Evolutionary conservation across 2,113 vertebrate genomes (phyloP).

Genomic region (Paralichthys olivaceus): DNA sequence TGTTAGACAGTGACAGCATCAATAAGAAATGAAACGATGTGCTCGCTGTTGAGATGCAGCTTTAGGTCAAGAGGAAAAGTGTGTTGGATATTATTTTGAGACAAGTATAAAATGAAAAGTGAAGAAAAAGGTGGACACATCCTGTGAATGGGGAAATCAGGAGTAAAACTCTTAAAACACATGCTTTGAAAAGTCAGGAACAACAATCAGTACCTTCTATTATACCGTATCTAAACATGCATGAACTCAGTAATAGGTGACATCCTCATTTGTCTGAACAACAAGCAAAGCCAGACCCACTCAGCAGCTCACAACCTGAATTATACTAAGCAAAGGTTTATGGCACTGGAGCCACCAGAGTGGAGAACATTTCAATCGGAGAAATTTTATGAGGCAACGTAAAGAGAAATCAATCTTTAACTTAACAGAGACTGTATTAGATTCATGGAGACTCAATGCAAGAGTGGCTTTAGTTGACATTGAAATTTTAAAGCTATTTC

Average conservation of each 20-base stretch:
- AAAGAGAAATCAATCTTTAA: not conserved
- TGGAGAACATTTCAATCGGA: not conserved
- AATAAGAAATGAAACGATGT: not conserved
- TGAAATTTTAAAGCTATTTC: not conserved
- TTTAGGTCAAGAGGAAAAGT: not conserved
- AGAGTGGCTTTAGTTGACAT: not conserved
- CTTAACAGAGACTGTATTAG: not conserved
- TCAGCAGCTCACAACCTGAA: not conserved
- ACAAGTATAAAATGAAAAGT: not conserved
- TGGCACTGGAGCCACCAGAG: not conserved
- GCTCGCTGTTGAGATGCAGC: not conserved
- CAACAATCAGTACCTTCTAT: not conserved
- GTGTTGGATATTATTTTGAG: not conserved
- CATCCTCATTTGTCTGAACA: conserved; percentile 1
- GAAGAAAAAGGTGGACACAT: not conserved
- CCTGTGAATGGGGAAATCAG: not conserved
- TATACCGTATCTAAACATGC: not conserved
- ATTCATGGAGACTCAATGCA: not conserved
- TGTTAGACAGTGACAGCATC: conserved; percentile 14
- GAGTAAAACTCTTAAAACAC: no score
- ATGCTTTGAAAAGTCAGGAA: no score
- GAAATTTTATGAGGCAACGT: not conserved
- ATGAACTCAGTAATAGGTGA: not conserved
- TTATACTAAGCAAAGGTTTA: conserved; percentile 2
- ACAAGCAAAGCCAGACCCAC: not conserved